These are phyloP conservation scores for Augiades crinisus DNA, from an alignment of 2,888 invertebrate species.

Conservation along the genomic window DNA sequence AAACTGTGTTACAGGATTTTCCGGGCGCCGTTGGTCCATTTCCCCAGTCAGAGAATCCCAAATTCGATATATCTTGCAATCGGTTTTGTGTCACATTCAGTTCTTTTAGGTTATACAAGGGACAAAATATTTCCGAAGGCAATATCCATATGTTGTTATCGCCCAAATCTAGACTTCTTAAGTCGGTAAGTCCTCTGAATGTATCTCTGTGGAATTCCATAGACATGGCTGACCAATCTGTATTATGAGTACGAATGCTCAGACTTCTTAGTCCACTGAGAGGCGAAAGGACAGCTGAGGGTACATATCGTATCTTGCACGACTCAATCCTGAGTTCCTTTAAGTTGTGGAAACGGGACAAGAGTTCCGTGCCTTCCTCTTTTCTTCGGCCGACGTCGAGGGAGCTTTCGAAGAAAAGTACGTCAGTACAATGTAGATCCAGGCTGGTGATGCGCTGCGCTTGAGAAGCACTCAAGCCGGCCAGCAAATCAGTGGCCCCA, in stretches of 20 bases:
- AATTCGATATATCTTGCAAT: conserved; percentile 87
- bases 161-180: conserved; percentile 85
- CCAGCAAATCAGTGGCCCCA: conserved; percentile 83
- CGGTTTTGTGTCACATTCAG: conserved; percentile 89
- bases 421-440: conserved; percentile 86
- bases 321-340: conserved; percentile 86
- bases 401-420: conserved; percentile 87
- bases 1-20: conserved; percentile 85
- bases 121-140: conserved; percentile 87
- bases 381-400: conserved; percentile 80
- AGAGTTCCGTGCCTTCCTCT: conserved; percentile 79
- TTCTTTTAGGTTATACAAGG: conserved; percentile 84
- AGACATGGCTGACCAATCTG: conserved; percentile 90
- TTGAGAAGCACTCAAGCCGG: conserved; percentile 83
- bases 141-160: conserved; percentile 90
- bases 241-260: conserved; percentile 87
- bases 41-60: conserved; percentile 88
- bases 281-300: conserved; percentile 85
- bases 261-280: conserved; percentile 85
- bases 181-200: conserved; percentile 84
- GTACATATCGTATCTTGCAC: conserved; percentile 89
- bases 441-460: conserved; percentile 86
- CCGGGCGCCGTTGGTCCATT: conserved; percentile 84
- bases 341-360: conserved; percentile 83
- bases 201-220: conserved; percentile 88